Conservation (phyloP, 1,140 invertebrate species). For the Ceratosolen fusciceps region DNA sequence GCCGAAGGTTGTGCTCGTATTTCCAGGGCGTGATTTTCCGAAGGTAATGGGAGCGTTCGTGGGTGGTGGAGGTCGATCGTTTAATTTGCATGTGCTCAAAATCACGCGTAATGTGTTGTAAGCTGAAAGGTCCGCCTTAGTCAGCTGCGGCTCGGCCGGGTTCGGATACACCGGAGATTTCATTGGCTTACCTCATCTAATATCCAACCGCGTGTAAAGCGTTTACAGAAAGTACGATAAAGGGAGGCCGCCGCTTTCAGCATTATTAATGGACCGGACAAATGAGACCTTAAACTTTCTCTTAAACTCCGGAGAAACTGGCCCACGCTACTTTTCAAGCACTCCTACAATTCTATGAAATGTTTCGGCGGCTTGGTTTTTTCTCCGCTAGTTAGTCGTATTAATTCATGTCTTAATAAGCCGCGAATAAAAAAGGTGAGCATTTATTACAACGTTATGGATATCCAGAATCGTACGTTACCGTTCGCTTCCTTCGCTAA, state of each 20-base stretch:
- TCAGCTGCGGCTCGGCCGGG: background rate
- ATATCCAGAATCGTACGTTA: too few relatives aligned
- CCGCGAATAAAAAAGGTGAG: too few relatives aligned
- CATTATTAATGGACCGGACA: background rate
- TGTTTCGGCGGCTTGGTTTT: background rate
- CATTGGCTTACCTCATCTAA: constrained; percentile 3
- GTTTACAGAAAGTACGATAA: background rate
- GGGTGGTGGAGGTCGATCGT: background rate
- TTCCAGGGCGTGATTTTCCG: too few relatives aligned
- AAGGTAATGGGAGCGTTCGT: background rate
- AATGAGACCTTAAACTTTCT: background rate
- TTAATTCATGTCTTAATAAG: too few relatives aligned
- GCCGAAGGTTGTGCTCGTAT: too few relatives aligned
- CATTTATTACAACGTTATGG: too few relatives aligned
- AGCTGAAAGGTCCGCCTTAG: background rate
- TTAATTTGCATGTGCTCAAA: constrained; percentile 9
- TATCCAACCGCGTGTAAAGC: background rate
- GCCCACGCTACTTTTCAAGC: background rate
- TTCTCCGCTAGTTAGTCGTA: too few relatives aligned
- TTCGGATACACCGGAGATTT: background rate
- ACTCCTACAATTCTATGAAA: background rate
- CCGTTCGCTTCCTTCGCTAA: too few relatives aligned
- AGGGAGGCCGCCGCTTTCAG: background rate
- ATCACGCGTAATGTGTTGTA: background rate
- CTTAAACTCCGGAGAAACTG: background rate